Evolutionary conservation across 1,140 invertebrate species (phyloP).

Genomic region (Drosophila punjabiensis): DNA sequence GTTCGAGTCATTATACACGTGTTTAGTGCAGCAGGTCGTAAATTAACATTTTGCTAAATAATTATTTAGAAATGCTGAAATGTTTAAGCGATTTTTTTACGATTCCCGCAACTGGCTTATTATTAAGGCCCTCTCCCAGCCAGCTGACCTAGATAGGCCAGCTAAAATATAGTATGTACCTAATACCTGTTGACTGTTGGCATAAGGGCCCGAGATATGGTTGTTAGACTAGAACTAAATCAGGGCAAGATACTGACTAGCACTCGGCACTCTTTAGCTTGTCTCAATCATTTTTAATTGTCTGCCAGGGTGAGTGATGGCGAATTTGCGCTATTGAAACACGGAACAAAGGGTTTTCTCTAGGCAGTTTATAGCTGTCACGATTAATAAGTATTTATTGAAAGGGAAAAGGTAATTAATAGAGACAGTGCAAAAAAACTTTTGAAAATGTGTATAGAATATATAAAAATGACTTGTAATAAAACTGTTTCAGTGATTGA

Average conservation of each 20-base stretch:
- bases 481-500: conserved; percentile 2
- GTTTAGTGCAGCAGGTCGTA: conserved; percentile 57
- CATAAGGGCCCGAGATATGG: conserved; percentile 12
- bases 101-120: conserved; percentile 10
- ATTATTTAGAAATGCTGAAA: conserved; percentile 60
- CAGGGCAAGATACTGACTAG: neutral
- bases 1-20: conserved; percentile 61
- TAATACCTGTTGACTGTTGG: neutral
- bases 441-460: neutral
- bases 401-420: neutral
- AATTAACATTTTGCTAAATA: conserved; percentile 52
- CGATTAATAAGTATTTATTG: conserved; percentile 2
- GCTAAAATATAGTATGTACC: neutral
- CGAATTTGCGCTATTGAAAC: neutral
- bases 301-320: neutral
- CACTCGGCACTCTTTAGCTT: neutral
- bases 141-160: conserved; percentile 56
- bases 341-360: neutral
- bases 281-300: conserved; percentile 16
- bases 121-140: conserved; percentile 24
- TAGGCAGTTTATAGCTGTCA: neutral
- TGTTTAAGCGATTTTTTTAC: conserved; percentile 36
- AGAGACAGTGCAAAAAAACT: neutral
- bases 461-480: neutral
- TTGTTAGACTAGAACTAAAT: neutral